Evolutionary conservation across 2,113 vertebrate species (phyloP), one percentile per base, ranked within the genome.

Genomic region (Marmota flaviventris): DNA sequence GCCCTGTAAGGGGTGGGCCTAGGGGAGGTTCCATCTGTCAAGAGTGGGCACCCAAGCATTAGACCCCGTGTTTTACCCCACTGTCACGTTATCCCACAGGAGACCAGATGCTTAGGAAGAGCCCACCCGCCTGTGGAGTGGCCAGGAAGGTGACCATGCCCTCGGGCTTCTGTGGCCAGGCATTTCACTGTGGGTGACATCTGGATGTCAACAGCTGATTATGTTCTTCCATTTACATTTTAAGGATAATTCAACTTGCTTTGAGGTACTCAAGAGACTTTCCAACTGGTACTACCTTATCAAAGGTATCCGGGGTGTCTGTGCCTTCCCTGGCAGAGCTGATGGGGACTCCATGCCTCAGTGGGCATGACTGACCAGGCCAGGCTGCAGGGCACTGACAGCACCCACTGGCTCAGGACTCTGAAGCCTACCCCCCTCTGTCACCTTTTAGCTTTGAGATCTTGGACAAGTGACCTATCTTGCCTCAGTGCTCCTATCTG

Each of bases 1-100:
- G 11, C 16, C 1, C 0, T 0, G 8, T 4, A 2, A 29, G 8
- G 27, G 67, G n/a, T 20, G 8, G 3, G 0, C 0, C 0, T 0
- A 7, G 6, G 56, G 56, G 18, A 58, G 17, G 56, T 58, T 58
- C 56, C 56, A 0, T 58, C 56, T 58, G 56, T 20, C 18, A 22
- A 0, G 1, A 11, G 4, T 2, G 17, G 17, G 20, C 10, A 53
- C 48, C 51, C 63, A 17, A 2, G 10, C 12, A 3, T 10, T 4
- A 4, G 63, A 4, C 2, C 1, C 0, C 4, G 3, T 10, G 4
- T 34, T 79, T 39, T 14, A 16, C n/a, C 34, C 20, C 24, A 51
- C 78, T 22, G 25, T 9, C 34, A 37, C 5, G 56, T 61, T 7
- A 10, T 6, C 10, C 56, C 70, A 16, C n/a, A 4, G 63, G 3